Percentiles rank a stretch among this genome's conserved stretches.
These are phyloP conservation scores for Amphipyra tragopoginis DNA, from an alignment of 2,888 invertebrate species.

Conservation along the genomic window DNA sequence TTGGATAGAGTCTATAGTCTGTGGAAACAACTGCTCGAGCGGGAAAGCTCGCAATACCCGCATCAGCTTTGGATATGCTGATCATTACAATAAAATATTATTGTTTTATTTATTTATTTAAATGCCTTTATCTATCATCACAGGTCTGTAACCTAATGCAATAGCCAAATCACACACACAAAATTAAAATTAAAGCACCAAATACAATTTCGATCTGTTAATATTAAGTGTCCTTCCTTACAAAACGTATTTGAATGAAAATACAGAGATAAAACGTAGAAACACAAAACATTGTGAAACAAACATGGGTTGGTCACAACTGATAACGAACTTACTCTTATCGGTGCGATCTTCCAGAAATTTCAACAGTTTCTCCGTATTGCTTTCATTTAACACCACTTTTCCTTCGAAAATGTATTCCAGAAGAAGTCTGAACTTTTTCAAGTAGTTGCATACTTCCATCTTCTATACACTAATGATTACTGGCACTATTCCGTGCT, in stretches of 20 bases:
- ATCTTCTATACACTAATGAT: conserved; percentile 46
- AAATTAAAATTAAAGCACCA: too few species aligned
- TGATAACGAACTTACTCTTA: conserved; percentile 32
- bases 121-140: too few species aligned
- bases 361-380: conserved; percentile 61
- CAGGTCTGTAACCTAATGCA: too few species aligned
- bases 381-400: conserved; percentile 58
- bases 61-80: too few species aligned
- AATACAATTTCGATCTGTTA: too few species aligned
- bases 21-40: too few species aligned
- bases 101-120: too few species aligned
- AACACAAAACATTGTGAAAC: not conserved
- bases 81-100: too few species aligned
- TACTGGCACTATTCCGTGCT: conserved; percentile 14
- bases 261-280: conserved; percentile 5
- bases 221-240: too few species aligned
- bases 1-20: too few species aligned
- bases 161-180: too few species aligned
- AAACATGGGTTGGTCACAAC: not conserved
- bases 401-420: conserved; percentile 61
- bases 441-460: conserved; percentile 63
- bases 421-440: conserved; percentile 64
- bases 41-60: too few species aligned
- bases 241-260: not conserved
- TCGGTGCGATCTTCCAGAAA: conserved; percentile 56